Evolutionary conservation across 2,797 vertebrate species (phyloP), one percentile per base, ranked within the genome.

Genomic region (Muscicapa comitata): DNA sequence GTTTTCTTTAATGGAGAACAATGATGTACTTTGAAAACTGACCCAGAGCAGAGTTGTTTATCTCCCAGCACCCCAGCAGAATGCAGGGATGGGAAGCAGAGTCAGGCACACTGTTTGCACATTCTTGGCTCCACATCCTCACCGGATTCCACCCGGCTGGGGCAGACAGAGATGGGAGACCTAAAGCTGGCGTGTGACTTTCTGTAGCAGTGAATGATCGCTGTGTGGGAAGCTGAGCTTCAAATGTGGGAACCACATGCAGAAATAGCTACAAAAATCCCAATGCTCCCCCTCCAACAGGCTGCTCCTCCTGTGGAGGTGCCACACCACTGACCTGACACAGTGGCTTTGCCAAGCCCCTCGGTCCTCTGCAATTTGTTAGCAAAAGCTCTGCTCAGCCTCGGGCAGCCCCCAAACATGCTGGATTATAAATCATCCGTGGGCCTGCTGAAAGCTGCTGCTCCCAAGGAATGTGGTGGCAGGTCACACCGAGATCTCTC

Each of bases 181-280:
- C 92, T 9, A 86, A 65, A 85, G 65, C 78, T 83, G 81, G 74
- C 12, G 31, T 94, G 91, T 55, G 93, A 93, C 94, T 95, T 77
- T 82, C 19, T 76, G 86, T 6, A 91, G 91, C 89, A 37, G 45
- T 31, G 90, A 88, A 17, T 26, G 87, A 93, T 87, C 0, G 3
- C 68, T 80, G 38, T 90, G 94, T 93, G 95, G 92, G 94, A 95
- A 92, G 87, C 84, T 72, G 88, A 94, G 90, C 81, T 85, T 89
- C 84, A 54, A 94, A 94, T 89, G 67, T 95, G 95, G 84, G 33
- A 91, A 93, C 87, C 95, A 95, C 93, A 86, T 96, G 95, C 93
- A 77, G 33, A 79, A 95, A 94, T 67, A 89, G 89, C 57, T 79
- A 3, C 61, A 40, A 74, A 85, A 85, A 91, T 94, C 75, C 18